Evolutionary conservation across 2,113 vertebrate species (phyloP), one percentile per base, ranked within the genome.

Genomic region (Chionomys nivalis): DNA sequence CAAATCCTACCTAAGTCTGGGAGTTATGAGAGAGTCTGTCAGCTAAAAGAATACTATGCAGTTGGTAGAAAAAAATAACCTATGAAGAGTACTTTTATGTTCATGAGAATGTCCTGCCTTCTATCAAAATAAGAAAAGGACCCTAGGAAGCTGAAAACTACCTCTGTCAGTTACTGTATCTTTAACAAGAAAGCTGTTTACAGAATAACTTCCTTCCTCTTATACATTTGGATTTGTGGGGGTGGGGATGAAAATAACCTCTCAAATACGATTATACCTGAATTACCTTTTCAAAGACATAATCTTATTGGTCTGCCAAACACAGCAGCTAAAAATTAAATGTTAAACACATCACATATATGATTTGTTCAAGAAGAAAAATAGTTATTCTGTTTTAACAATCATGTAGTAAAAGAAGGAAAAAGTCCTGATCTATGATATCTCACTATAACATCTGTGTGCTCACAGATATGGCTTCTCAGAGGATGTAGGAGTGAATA

Each of bases 121-220:
- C 77, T 58, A 97, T 98, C 91, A 95, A 89, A 97, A 97, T 93
- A 97, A 96, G 92, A 97, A 98, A 97, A 93, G 89, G 86, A 93
- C 88, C 66, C 58, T 47, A 90, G 91, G 94, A 97, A 96, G 93
- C 94, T 95, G 88, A 95, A 97, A 97, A 96, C 94, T 95, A 92
- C 78, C 83, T 94, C 96, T 97, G 95, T 94, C 97, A 97, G 36
- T 93, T 95, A 96, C 70, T 73, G 70, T 70, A 95, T 94, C 89
- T 96, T 47, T 97, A 97, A 94, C 47, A 94, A 33, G 95, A 97
- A 97, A 97, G 68, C 78, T 97, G 83, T 96, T 91, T 96, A 78
- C 55, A 97, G 66, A 96, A 97, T 88, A 87, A 93, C 66, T 96
- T 95, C 89, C 87, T 93, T 94, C 91, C 92, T 96, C 76, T 96